Evolutionary conservation across 2,888 invertebrate species (phyloP).

Genomic region (Orthosia gothica): DNA sequence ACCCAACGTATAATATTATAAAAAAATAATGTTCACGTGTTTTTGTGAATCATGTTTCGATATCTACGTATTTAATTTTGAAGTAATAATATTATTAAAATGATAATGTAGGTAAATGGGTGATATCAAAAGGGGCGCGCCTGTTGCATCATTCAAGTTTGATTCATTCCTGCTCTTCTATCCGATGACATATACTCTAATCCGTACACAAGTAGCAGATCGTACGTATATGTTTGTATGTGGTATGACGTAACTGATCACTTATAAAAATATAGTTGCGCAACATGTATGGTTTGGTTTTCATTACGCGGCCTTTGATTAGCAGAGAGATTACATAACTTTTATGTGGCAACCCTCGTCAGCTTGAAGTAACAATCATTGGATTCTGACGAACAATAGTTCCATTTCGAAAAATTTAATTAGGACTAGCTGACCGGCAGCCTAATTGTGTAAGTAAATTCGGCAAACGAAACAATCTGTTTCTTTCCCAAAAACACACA

Average conservation of each 20-base stretch:
- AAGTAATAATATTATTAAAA: constrained; percentile 1
- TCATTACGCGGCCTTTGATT: constrained; percentile 43
- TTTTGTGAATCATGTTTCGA: background rate
- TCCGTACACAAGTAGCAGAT: constrained; percentile 7
- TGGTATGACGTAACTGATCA: constrained; percentile 41
- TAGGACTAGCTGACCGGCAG: too few relatives aligned
- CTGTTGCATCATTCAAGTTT: constrained; percentile 33
- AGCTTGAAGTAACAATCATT: background rate
- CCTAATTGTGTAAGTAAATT: too few relatives aligned
- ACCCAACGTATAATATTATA: background rate
- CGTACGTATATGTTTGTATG: constrained; percentile 19
- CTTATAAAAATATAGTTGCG: constrained; percentile 32
- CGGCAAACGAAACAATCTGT: too few relatives aligned
- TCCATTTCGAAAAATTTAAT: background rate
- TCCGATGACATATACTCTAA: constrained; percentile 23
- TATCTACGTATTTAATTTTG: background rate
- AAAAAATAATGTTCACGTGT: background rate
- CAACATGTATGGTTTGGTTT: constrained; percentile 43
- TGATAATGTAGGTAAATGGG: background rate
- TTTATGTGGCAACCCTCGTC: constrained; percentile 30
- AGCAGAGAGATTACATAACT: constrained; percentile 39
- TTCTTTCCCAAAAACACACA: too few relatives aligned
- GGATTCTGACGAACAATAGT: background rate
- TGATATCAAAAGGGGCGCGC: constrained; percentile 21
- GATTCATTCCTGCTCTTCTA: constrained; percentile 4